Base-by-base conservation (phyloP, 2,113 vertebrate species). In the Pampusana beccarii region DNA sequence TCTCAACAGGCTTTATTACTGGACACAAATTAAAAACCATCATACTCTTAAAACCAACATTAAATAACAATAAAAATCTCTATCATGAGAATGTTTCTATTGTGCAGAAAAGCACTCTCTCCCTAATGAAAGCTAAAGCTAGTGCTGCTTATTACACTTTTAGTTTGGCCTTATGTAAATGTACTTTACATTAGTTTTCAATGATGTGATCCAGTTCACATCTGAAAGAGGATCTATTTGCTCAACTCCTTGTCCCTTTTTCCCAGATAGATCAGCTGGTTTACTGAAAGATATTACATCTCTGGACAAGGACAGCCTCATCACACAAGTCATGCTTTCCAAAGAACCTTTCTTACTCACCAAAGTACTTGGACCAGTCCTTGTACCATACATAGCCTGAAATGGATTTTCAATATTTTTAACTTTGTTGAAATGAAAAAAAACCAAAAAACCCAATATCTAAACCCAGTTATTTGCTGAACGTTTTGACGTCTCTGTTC, bases 11-110 rank as follows among this genome's bases (percentile, higher is more conserved):
- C 34, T 95, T 94, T 85, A 85, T 75, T 87, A 82, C 26, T 88
- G 70, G 48, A 77, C 46, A 89, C 65, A 94, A 94, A 92, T 91
- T 92, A 88, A 90, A 93, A 93, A 26, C 40, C 26, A 92, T 34
- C 20, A 80, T 38, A 53, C 16, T 75, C 60, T 93, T 96, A 73
- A 75, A 85, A 36, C 10, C 21, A 78, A 33, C 31, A 66, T 90
- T 91, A 93, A 95, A 69, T 64, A 86, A 86, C 54, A 88, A 86
- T 60, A 88, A 94, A 96, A 84, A 84, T 50, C 19, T 54, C 21
- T 60, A 56, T 83, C n/a, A 78, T 20, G 53, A 85, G 51, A 86
- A 86, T 2, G 6, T 74, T 92, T 66, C 46, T 85, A 12, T 10
- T 73, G 58, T 24, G 78, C 61, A 67, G 42, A 71, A 86, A 88